Conservation (phyloP, 1,140 invertebrate genomes). For the Lithobius niger region DNA sequence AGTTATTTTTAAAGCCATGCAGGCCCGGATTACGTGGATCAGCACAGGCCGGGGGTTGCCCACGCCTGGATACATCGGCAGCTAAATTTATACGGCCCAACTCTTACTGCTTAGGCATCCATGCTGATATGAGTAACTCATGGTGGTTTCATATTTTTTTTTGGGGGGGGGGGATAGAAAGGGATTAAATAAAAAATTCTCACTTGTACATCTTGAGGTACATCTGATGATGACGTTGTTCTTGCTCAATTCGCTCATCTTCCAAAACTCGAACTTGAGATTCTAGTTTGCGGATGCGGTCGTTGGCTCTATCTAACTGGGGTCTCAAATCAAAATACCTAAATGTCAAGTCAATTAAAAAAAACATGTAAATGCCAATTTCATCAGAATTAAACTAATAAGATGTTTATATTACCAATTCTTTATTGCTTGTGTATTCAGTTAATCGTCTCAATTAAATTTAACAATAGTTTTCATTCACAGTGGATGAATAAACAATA, state of each 20-base stretch:
- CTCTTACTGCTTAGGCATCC: too few relatives aligned
- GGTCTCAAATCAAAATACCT: constrained; percentile 33
- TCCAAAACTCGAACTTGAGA: constrained; percentile 29
- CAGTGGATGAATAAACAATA: too few relatives aligned
- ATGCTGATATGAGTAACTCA: too few relatives aligned
- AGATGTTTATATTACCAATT: background rate
- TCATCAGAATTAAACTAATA: background rate
- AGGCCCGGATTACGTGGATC: too few relatives aligned
- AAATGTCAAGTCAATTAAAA: background rate
- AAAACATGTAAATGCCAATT: constrained; percentile 23
- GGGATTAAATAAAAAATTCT: constrained; percentile 6
- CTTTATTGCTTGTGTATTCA: background rate
- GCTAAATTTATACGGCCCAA: too few relatives aligned
- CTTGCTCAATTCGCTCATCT: constrained; percentile 42
- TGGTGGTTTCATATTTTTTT: too few relatives aligned
- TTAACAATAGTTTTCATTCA: background rate
- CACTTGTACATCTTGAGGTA: constrained; percentile 61
- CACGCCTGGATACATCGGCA: too few relatives aligned
- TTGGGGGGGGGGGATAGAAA: too few relatives aligned
- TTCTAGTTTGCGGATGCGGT: constrained; percentile 23
- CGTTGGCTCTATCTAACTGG: constrained; percentile 26
- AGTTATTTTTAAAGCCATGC: too few relatives aligned
- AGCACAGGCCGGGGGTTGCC: too few relatives aligned
- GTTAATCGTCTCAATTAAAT: background rate
- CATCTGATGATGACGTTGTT: constrained; percentile 56